Percentiles rank a stretch among this genome's conserved stretches.
Conservation (phyloP, 2,113 vertebrate genomes). For the Stigmatopora argus region DNA sequence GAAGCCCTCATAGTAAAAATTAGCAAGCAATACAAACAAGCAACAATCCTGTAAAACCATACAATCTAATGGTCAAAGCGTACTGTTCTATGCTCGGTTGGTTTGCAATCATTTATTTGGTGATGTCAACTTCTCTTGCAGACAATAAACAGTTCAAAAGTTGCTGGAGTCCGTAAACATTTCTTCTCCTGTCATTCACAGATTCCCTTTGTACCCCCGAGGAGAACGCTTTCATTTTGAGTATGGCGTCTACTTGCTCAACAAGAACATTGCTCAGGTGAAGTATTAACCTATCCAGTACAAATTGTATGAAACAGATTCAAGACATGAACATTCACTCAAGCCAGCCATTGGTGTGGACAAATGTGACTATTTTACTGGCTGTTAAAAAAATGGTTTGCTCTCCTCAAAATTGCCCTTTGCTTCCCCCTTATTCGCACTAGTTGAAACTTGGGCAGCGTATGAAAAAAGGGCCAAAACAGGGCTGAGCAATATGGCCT, state of each 20-base stretch:
- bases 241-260: constrained; percentile 96
- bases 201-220: constrained; percentile 91
- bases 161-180: neutral
- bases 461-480: no score
- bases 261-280: constrained; percentile 99
- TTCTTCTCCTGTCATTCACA: constrained; percentile 51
- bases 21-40: constrained; percentile 19
- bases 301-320: neutral
- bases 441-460: no score
- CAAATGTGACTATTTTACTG: no score
- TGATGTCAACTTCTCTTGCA: constrained; percentile 5
- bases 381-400: no score
- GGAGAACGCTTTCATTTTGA: constrained; percentile 96
- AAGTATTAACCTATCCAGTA: constrained; percentile 19
- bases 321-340: neutral
- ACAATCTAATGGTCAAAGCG: constrained; percentile 1
- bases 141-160: neutral
- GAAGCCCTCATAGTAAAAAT: constrained; percentile 17
- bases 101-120: neutral
- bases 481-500: no score
- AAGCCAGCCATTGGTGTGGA: no score
- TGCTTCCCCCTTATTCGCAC: no score
- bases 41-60: neutral
- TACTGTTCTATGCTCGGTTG: constrained; percentile 4
- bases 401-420: no score